Base-by-base conservation (phyloP, 2,888 invertebrate genomes). In the Synanthedon myopaeformis region DNA sequence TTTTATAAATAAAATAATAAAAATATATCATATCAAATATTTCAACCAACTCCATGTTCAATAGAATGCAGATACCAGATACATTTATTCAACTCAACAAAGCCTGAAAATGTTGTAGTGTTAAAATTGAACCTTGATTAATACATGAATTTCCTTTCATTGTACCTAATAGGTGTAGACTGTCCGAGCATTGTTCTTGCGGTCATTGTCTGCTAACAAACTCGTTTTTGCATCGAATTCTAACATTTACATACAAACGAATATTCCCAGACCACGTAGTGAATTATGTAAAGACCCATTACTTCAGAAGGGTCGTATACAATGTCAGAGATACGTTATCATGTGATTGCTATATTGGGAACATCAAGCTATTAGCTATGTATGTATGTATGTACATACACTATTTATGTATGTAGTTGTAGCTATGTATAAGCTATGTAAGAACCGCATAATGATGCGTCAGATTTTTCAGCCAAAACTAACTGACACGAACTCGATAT, bases 161-260 rank as follows among this genome's bases (percentile, higher is more conserved):
- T 79, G 78, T 78, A 57, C 62, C 60, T 59, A 63, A 64, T 63
- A 64, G 61, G 61, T 56, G 55, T 35, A 35, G 35, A 35, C 56
- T 51, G 60, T 58, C 51, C 62, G 52, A 54, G 58, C 74, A 81
- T 82, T 82, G 82, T 82, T 70, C 67, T 58, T 52, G 55, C 60
- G 74, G 76, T 78, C 77, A 81, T 83, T 82, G 81, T 82, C 68
- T 74, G 56, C 55, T 56, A 59, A 58, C 35, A 35, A 23, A 42
- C 17, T 14, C 51, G 65, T 71, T 74, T 71, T 72, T 74, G 67
- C 69, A 66, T 65, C 58, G 61, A 64, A 69, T 67, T 65, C 67
- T 55, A 59, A 57, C 61, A 81, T 82, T 76, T 65, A 69, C 80
- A 82, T 80, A 79, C 79, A 80, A 79, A 80, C 69, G 68, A 61